Conservation (phyloP, 1,140 invertebrate species). For the Caenorhabditis brenneri region DNA sequence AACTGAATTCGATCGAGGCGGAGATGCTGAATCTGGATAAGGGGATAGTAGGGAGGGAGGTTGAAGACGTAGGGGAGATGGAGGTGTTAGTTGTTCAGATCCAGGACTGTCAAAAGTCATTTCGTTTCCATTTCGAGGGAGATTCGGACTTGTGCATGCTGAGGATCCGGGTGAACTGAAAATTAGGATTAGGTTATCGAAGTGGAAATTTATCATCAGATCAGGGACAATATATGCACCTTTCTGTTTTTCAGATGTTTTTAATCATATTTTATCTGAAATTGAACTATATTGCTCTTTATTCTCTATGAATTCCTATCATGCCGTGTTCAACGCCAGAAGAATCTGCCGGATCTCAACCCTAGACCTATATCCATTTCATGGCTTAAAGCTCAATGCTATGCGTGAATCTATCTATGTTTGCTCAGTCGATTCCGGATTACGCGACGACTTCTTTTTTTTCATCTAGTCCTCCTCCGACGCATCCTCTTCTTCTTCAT, state of each 20-base stretch:
- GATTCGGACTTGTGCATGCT: conserved; percentile 31
- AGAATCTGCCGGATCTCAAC: no score
- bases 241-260: no score
- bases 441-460: conserved; percentile 6
- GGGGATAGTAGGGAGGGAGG: conserved; percentile 35
- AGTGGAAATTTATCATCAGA: no score
- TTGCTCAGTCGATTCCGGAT: neutral
- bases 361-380: no score
- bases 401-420: neutral
- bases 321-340: no score
- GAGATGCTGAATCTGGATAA: conserved; percentile 55
- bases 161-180: conserved; percentile 49
- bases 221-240: no score
- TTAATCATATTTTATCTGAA: no score
- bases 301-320: no score
- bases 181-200: no score
- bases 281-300: no score
- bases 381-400: neutral
- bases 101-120: conserved; percentile 4
- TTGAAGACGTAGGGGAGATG: conserved; percentile 41
- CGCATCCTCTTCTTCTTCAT: neutral
- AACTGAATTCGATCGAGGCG: conserved; percentile 68
- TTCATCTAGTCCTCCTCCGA: neutral
- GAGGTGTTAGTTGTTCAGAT: conserved; percentile 38
- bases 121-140: conserved; percentile 18